phyloP scores from a whole-genome alignment of 1,140 invertebrate genomes.

The Zaprionus ornatus region DNA sequence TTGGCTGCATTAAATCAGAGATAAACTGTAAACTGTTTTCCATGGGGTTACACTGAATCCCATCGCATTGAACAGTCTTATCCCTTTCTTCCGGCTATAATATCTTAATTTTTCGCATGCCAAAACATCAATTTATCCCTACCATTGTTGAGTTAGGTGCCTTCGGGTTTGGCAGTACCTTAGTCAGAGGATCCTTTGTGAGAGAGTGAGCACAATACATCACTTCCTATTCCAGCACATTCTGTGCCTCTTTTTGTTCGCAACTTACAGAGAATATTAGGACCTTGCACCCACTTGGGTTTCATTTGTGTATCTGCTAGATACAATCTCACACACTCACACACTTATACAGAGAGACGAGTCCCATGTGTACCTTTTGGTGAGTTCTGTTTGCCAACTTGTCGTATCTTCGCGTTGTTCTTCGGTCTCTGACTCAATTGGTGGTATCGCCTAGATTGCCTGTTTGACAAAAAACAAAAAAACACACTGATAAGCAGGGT shows the following conservation, averaged over 20 bases:
- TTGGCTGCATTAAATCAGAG: not conserved
- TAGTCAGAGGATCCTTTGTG: constrained; percentile 15
- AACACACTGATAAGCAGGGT: constrained; percentile 55
- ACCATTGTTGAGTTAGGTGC: constrained; percentile 42
- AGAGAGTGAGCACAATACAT: constrained; percentile 33
- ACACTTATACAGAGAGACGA: not conserved
- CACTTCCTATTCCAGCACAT: constrained; percentile 2
- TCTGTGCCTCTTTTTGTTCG: not conserved
- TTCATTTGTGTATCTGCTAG: constrained; percentile 9
- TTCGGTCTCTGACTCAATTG: constrained; percentile 54
- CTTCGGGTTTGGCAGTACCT: constrained; percentile 56
- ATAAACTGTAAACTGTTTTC: not conserved
- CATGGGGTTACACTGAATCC: not conserved
- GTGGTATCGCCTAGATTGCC: constrained; percentile 59
- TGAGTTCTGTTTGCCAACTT: constrained; percentile 70
- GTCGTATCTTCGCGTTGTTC: constrained; percentile 47
- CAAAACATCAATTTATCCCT: constrained; percentile 58
- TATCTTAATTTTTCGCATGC: constrained; percentile 47
- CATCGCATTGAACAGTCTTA: not conserved
- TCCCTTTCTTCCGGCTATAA: constrained; percentile 32
- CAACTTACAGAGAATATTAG: not conserved
- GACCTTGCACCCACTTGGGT: not conserved
- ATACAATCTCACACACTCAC: constrained; percentile 17
- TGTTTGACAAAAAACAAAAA: constrained; percentile 32
- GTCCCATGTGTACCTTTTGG: constrained; percentile 7